Conservation (phyloP, 2,888 invertebrate species). For the Cephalotes varians region DNA sequence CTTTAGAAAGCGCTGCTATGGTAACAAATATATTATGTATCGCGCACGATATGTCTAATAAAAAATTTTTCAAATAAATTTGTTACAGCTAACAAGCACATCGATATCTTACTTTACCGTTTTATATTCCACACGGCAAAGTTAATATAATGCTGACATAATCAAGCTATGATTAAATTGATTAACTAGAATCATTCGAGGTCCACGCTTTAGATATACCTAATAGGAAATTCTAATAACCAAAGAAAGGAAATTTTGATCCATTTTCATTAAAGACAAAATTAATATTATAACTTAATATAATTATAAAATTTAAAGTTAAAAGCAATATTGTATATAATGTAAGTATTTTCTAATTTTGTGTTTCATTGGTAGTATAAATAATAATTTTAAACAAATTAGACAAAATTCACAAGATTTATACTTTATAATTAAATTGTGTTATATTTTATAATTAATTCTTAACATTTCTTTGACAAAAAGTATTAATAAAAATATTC, state of each 20-base stretch:
- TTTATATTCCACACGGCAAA: neutral
- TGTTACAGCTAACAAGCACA: neutral
- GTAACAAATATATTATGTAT: neutral
- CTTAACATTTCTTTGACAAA: neutral
- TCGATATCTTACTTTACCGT: slow-evolving; percentile 3
- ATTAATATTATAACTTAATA: no score
- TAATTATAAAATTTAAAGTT: no score
- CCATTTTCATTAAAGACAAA: no score
- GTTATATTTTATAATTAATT: no score
- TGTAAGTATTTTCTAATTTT: no score
- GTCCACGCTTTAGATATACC: no score
- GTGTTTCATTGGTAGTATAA: neutral
- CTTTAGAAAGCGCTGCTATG: neutral
- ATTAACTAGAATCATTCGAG: no score
- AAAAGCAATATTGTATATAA: no score
- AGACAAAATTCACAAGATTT: neutral
- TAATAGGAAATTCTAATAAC: no score
- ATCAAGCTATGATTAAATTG: no score
- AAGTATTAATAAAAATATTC: neutral
- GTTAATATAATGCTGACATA: neutral
- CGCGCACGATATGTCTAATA: neutral
- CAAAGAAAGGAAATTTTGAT: no score
- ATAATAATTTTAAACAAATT: neutral
- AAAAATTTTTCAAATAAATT: neutral
- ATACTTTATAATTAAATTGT: no score